Evolutionary conservation across 2,113 vertebrate genomes (phyloP).

Genomic region (Jacana jacana): DNA sequence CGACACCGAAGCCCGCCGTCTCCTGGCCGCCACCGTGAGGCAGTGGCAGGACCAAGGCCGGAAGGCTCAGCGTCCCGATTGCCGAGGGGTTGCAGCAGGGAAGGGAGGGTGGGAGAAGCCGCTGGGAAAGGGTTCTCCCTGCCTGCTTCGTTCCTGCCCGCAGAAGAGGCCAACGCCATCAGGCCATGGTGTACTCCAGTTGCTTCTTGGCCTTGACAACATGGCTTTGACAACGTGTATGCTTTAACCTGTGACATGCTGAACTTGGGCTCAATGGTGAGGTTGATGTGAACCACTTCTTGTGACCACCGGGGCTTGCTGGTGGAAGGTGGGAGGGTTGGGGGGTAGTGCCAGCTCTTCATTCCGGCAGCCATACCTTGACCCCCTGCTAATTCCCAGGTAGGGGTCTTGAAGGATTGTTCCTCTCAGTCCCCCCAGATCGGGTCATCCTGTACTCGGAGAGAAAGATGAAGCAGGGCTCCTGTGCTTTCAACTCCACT

Average conservation of each 20-base stretch:
- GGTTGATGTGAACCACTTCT: background rate
- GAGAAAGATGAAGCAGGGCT: slow-evolving; percentile 30
- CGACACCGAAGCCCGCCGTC: rapidly evolving
- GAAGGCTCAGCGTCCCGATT: rapidly evolving
- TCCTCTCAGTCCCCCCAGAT: rapidly evolving
- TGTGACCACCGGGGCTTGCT: rapidly evolving
- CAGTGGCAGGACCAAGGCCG: background rate
- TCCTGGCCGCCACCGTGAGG: background rate
- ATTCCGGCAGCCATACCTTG: background rate
- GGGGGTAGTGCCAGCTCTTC: background rate
- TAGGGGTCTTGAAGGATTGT: background rate
- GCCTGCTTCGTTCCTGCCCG: rapidly evolving
- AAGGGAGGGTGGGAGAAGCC: background rate
- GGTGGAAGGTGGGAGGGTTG: background rate
- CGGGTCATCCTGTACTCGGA: background rate
- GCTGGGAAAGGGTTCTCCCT: background rate
- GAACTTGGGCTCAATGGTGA: background rate
- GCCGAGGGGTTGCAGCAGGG: background rate
- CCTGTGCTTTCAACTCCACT: background rate
- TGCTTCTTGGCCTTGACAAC: background rate
- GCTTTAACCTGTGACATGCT: background rate
- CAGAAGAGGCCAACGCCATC: background rate
- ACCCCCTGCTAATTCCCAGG: background rate
- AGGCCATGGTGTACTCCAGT: rapidly evolving
- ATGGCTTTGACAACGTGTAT: rapidly evolving